Evolutionary conservation across 2,113 vertebrate species (phyloP), one percentile per base, ranked within the genome.

Genomic region (Suricata suricatta): DNA sequence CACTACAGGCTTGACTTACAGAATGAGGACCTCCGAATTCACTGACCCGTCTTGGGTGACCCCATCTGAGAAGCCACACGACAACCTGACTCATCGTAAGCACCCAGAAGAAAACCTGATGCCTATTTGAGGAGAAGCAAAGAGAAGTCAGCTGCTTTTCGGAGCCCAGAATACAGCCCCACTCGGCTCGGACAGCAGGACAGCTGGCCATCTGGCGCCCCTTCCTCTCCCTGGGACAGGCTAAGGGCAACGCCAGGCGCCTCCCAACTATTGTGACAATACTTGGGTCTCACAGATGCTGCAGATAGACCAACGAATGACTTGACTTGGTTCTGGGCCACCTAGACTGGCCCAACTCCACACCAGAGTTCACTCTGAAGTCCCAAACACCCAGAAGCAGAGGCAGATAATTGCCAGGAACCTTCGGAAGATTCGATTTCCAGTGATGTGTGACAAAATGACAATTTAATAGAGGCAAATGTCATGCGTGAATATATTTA

Each of bases 401-500:
- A n/a, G 19, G 71, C 76, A 85, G 84, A 47, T 7, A 14, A 7
- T 85, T 83, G 7, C 44, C 0, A 1, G 29, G 54, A 79, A 79
- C 72, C 25, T 41, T 92, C 85, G 44, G 96, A 77, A 89, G 80
- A 69, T 29, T 54, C 87, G 5, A 2, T 77, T 95, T 90, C 41
- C 4, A 69, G 38, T 12, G 33, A 3, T 35, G 0, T 64, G 41
- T 4, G n/a, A 92, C 68, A 19, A 57, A 92, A 71, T 23, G 63
- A 87, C 69, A 66, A 9, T 64, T 77, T 74, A 33, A 88, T 38
- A 57, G 81, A 95, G 35, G 72, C 57, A 86, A 93, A 60, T 68
- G 90, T 82, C 33, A 19, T 80, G 92, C 77, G 86, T 17, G 80
- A 64, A 64, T 87, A 92, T 90, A 97, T 98, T 97, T 77, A 90